Conservation (phyloP, 1,140 invertebrate genomes). For the Goniozus legneri region DNA sequence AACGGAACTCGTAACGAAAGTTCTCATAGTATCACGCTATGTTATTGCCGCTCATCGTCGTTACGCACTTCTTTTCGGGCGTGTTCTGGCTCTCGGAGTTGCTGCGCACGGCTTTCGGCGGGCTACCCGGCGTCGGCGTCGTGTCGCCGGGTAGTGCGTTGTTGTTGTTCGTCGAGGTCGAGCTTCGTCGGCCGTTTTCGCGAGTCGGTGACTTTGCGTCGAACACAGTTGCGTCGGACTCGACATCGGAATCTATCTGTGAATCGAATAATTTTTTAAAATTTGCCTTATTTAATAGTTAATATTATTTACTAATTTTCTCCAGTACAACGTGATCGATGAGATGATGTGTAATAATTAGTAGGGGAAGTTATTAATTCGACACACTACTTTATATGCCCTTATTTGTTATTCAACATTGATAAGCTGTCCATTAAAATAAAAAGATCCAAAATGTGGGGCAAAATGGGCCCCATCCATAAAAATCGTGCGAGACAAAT, state of each 20-base stretch:
- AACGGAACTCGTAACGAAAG: slow-evolving; percentile 45
- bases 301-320: not conserved
- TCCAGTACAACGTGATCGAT: not conserved
- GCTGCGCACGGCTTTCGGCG: slow-evolving; percentile 57
- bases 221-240: slow-evolving; percentile 60
- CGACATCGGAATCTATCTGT: slow-evolving; percentile 62
- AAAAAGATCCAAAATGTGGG: too few species aligned
- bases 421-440: too few species aligned
- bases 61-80: slow-evolving; percentile 58
- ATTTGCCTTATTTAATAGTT: not conserved
- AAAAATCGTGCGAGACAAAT: too few species aligned
- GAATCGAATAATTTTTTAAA: slow-evolving; percentile 10
- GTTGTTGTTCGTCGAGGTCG: slow-evolving; percentile 60
- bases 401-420: too few species aligned
- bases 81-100: slow-evolving; percentile 59
- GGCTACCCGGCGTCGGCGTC: slow-evolving; percentile 47
- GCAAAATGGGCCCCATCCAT: too few species aligned
- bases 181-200: slow-evolving; percentile 58
- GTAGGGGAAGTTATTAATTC: too few species aligned
- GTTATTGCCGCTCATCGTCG: slow-evolving; percentile 66
- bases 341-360: not conserved
- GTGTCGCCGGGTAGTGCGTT: slow-evolving; percentile 51
- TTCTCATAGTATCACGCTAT: slow-evolving; percentile 63
- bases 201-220: slow-evolving; percentile 56
- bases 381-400: too few species aligned